Percentiles rank a stretch among this genome's conserved stretches.
These are phyloP conservation scores for Scaptomyza hsui DNA, from an alignment of 1,140 invertebrate genomes.

Conservation along the genomic window DNA sequence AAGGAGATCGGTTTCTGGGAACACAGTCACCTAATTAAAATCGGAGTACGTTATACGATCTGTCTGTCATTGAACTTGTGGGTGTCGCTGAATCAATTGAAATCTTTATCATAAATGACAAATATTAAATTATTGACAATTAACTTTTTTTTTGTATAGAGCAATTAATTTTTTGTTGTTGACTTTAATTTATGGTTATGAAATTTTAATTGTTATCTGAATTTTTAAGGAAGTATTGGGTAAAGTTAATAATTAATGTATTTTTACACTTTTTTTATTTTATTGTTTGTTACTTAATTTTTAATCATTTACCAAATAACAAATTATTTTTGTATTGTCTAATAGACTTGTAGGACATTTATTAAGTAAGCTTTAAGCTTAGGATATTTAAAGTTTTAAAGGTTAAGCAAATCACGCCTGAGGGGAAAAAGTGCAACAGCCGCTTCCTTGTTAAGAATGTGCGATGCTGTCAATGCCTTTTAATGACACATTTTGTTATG, in stretches of 20 bases:
- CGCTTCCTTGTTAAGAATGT: constrained; percentile 58
- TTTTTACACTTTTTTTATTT: too few species aligned
- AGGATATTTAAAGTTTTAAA: background rate
- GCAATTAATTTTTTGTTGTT: background rate
- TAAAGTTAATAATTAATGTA: too few species aligned
- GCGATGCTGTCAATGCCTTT: constrained; percentile 64
- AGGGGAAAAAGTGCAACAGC: background rate
- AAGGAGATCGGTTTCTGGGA: constrained; percentile 1
- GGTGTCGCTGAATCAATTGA: background rate
- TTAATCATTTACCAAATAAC: too few species aligned
- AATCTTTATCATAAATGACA: background rate
- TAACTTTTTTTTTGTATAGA: background rate
- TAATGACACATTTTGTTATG: constrained; percentile 58
- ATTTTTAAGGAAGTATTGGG: too few species aligned
- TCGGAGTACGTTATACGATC: background rate
- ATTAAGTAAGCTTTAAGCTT: too few species aligned
- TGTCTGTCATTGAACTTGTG: constrained; percentile 28
- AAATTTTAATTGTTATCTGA: too few species aligned
- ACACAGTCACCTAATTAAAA: constrained; percentile 1
- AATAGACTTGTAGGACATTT: too few species aligned
- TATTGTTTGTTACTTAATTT: too few species aligned
- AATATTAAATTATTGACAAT: background rate
- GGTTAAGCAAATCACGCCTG: background rate
- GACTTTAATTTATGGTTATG: too few species aligned
- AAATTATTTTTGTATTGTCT: too few species aligned